Evolutionary conservation across 2,797 vertebrate species (phyloP), one percentile per base, ranked within the genome.

Genomic region (Mus caroli): DNA sequence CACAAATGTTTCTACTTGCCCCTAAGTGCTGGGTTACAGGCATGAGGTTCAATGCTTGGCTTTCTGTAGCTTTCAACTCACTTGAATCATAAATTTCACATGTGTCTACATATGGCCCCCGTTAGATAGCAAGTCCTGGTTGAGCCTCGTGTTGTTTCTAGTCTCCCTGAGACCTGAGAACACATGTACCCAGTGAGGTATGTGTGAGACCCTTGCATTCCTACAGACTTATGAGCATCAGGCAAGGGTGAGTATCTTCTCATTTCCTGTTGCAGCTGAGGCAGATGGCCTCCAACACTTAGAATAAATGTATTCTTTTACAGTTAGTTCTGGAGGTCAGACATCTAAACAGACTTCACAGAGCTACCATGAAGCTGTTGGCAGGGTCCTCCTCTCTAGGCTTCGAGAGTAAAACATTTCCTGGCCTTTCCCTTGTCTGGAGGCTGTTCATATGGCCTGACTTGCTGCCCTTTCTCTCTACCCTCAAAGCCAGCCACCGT

Each of bases 191-290:
- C 1, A 60, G 20, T 7, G 46, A 10, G 9, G 50, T 50, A 19
- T 4, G 20, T 52, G 37, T 46, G 34, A 92, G 77, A 92, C 60
- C 15, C 31, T 46, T 13, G 22, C 34, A 24, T 96, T 85, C 52
- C 6, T 19, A 34, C 20, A 62, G 80, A 67, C 75, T 76, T 79
- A 8, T 20, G 56, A 83, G 56, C 26, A 52, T 34, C 67, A 64
- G 50, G 64, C 50, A 67, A n/a, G 40, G 4, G 31, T 14, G 46
- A n/a, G 3, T 34, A 46, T 37, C 4, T 40, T 79, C 93, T 88
- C 54, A 85, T 90, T 88, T 96, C 77, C 82, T 78, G 10, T 60
- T 88, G 90, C 58, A 58, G 54, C 84, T 90, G 13, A 79, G 46
- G 60, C 50, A 78, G 69, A 56, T 31, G 71, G 60, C 58, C 71